A percentile compares a stretch with the other conserved stretches of the same genome.
Conservation (phyloP, 1,140 invertebrate genomes). For the Calliphora vicina region DNA sequence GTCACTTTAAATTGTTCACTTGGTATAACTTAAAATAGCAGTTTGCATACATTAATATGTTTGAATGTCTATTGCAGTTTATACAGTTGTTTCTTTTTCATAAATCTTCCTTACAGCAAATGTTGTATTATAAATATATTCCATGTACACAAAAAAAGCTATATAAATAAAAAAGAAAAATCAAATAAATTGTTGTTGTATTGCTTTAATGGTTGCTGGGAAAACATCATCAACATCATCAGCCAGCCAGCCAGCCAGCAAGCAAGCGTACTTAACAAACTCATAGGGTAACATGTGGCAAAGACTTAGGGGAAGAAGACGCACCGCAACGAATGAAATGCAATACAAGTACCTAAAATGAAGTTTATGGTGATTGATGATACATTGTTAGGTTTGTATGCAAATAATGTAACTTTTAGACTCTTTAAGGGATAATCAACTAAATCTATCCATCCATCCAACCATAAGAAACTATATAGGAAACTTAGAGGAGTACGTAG, state of each 20-base stretch:
- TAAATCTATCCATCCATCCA: neutral
- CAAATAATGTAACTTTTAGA: conserved; percentile 35
- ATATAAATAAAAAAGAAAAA: neutral
- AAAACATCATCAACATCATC: neutral
- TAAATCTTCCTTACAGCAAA: neutral
- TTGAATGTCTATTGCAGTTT: neutral
- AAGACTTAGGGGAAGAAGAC: neutral
- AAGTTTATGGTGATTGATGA: conserved; percentile 34
- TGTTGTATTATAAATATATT: neutral
- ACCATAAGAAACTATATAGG: neutral
- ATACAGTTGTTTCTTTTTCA: neutral
- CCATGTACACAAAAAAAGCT: no score
- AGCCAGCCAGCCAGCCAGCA: neutral
- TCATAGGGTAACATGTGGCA: neutral
- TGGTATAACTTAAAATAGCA: neutral
- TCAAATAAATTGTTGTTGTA: neutral
- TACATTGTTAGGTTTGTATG: conserved; percentile 32
- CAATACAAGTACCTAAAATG: conserved; percentile 5
- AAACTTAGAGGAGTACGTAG: neutral
- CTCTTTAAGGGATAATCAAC: conserved; percentile 18
- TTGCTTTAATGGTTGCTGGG: neutral
- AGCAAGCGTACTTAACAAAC: neutral
- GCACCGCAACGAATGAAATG: neutral
- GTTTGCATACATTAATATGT: neutral
- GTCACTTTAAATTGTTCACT: neutral